Percentiles rank a stretch among this genome's conserved stretches.
phyloP scores from a whole-genome alignment of 2,113 vertebrate genomes.

The Cryptotis parvus region DNA sequence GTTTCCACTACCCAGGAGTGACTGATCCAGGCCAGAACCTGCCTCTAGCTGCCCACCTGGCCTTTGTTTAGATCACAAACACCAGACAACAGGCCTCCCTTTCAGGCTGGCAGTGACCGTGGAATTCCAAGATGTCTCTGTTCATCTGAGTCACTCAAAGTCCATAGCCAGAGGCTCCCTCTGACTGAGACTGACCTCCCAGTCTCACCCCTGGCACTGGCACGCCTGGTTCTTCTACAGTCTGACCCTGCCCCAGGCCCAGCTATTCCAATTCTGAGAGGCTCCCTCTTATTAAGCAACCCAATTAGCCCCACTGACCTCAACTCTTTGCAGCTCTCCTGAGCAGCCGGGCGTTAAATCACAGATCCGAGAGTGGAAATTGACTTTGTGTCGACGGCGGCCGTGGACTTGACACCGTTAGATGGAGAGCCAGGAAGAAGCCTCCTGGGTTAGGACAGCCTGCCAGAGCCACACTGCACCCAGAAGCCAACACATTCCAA shows the following conservation, averaged over 20 bases:
- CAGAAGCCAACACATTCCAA: background rate
- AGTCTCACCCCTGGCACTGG: background rate
- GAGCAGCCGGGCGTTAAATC: constrained; percentile 89
- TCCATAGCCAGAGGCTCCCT: background rate
- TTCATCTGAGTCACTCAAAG: background rate
- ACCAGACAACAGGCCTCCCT: background rate
- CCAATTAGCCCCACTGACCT: constrained; percentile 88
- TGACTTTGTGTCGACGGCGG: constrained; percentile 82
- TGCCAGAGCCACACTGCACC: constrained; percentile 13
- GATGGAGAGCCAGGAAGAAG: constrained; percentile 1
- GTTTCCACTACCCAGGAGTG: background rate
- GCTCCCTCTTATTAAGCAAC: constrained; percentile 81
- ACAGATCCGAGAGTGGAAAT: constrained; percentile 87
- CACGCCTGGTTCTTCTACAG: background rate
- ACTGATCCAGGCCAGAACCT: constrained; percentile 38
- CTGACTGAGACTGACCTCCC: background rate
- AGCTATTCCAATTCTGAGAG: constrained; percentile 61
- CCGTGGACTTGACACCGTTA: constrained; percentile 13
- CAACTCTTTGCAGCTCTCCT: constrained; percentile 84
- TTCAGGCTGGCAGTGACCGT: background rate
- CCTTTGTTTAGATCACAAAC: constrained; percentile 10
- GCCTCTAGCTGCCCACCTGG: background rate
- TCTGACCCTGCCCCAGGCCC: background rate
- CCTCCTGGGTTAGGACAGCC: constrained; percentile 20
- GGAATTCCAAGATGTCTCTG: background rate